Evolutionary conservation across 2,797 vertebrate species (phyloP), one percentile per base, ranked within the genome.

Genomic region (Monodelphis domestica): DNA sequence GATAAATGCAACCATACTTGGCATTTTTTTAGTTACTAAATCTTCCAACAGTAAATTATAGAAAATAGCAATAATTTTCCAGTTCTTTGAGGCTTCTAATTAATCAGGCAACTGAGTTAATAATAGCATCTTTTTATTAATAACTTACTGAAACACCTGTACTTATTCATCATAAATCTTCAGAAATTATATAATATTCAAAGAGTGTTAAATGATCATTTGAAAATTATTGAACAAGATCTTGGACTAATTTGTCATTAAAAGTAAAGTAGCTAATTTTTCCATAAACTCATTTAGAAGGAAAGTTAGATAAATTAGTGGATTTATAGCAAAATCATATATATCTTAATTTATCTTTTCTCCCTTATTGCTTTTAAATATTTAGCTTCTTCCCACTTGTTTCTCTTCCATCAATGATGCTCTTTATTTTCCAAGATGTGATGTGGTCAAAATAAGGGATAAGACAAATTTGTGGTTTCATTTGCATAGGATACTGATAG

Each of bases 61-160:
- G 94, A 98, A 97, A 96, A 96, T 94, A 97, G 92, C 59, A 92
- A 96, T 95, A 89, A 95, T 96, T 97, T 95, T 95, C 95, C 95
- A 94, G 89, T 87, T 57, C 6, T 0, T 92, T 96, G 21, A 84
- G 38, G 96, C 95, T 94, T 96, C 93, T 96, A 96, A 96, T 95
- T 97, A 97, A 96, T 96, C 94, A 95, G 88, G 89, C 94, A 95
- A 70, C 91, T 89, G 52, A 91, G 52, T 95, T 97, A 95, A 96
- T 97, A 97, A 95, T 94, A 97, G 95, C 91, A 87, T 94, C 52
- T 87, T 96, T 95, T 96, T 97, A 95, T 96, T 96, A 97, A 96
- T 95, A 94, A 95, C 84, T 50, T 90, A 78, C 50, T 94, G 87
- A 96, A 97, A 96, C 91, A 97, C 93, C 91, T 97, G 95, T 94